Evolutionary conservation across 2,113 vertebrate genomes (phyloP), one percentile per base, ranked within the genome.

Genomic region (Osmerus eperlanus): DNA sequence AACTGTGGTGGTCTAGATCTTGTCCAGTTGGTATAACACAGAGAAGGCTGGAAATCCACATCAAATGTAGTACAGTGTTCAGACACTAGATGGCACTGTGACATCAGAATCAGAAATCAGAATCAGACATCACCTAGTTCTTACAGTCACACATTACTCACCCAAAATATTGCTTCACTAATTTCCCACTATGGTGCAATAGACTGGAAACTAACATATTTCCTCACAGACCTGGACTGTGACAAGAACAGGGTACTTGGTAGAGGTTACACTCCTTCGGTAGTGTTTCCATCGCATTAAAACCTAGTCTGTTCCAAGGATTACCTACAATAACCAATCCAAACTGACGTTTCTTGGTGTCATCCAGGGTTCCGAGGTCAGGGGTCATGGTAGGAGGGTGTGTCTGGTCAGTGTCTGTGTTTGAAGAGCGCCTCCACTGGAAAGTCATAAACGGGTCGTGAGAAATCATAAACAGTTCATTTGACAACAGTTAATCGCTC

Each of bases 351-450:
- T 12, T 59, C 8, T 29, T 60, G 32, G 41, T 51, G 68, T 61
- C 18, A 58, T 51, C 68, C 41, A 58, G 18, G 36, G 18, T 7
- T 60, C 13, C n/a, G 2, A 47, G 29, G 28, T 36, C 12, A 25
- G 14, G 73, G 66, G 67, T 63, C 9, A n/a, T 11, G 2, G 15
- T 36, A 18, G 16, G 11, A 47, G 23, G 65, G 71, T 18, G 62
- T 59, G 67, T 78, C 66, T 77, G 68, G 54, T 92, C 86, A 91
- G 74, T 83, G 84, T 68, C 79, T 84, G 80, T 86, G 91, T 71
- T 85, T 92, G 75, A 92, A 91, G 74, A 86, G 67, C n/a, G 91
- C 92, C 60, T 91, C 91, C 90, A 92, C 92, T 93, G 69, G 2
- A 83, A 88, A 71, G 36, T 78, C 15, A 81, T 51, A 83, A 0